A percentile compares a stretch with the other conserved stretches of the same genome.
Evolutionary conservation across 2,888 invertebrate species (phyloP).

Genomic region (Lamellibrachia columna): DNA sequence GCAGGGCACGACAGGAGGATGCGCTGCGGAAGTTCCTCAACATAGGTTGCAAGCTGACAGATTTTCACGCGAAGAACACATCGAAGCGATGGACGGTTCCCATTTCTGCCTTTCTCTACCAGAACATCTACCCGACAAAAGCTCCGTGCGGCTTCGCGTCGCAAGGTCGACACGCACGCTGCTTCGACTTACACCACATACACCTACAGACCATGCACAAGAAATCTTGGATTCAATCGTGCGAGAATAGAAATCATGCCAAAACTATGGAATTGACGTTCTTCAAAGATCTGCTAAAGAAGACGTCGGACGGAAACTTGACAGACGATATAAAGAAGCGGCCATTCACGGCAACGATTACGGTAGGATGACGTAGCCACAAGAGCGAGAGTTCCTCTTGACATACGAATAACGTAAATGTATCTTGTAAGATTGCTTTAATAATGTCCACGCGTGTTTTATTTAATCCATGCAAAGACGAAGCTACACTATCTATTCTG

Average conservation of each 20-base stretch:
- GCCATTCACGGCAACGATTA: too few species aligned
- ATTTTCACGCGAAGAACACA: not conserved
- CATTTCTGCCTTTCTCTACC: constrained; percentile 21
- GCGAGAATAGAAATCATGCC: not conserved
- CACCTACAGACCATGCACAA: constrained; percentile 20
- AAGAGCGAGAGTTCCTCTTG: not conserved
- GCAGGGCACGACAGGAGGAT: too few species aligned
- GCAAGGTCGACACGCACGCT: constrained; percentile 18
- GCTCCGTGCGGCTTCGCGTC: constrained; percentile 13
- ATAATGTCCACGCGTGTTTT: too few species aligned
- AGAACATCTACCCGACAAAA: constrained; percentile 13
- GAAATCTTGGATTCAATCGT: constrained; percentile 21
- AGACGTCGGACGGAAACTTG: not conserved
- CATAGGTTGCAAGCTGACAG: constrained; percentile 14
- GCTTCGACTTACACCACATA: not conserved
- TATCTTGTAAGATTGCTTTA: too few species aligned
- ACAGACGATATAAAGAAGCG: not conserved
- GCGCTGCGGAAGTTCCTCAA: not conserved
- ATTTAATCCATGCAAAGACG: too few species aligned
- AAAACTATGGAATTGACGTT: constrained; percentile 22
- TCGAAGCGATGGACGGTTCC: constrained; percentile 22
- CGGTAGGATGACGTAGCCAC: too few species aligned
- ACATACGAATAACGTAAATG: not conserved
- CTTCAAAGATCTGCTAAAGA: not conserved
- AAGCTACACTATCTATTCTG: too few species aligned